Evolutionary conservation across 2,888 invertebrate genomes (phyloP), one percentile per base, ranked within the genome.

Genomic region (Drosophila greeni): DNA sequence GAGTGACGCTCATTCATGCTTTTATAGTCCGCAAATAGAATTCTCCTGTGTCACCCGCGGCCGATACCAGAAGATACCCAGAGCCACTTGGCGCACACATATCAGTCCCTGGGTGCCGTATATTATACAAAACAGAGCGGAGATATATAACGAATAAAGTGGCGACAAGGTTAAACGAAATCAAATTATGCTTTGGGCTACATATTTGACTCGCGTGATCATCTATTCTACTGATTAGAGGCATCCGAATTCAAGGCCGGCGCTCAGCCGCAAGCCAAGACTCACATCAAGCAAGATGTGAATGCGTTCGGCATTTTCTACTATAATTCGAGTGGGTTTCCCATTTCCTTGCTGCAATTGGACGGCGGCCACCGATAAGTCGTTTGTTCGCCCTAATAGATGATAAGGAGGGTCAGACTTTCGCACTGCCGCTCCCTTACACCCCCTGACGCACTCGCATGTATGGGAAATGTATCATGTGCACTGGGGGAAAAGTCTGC

Each of bases 301-400:
- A 29, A 36, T 40, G 24, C 23, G 34, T 23, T 58, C n/a, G 39
- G 18, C 14, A 45, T 29, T 40, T 40, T 20, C 37, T 16, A 29
- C 7, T 39, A 23, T 8, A 40, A 48, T 48, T 61, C 8, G 11
- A 40, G 20, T 31, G 26, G 42, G 18, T 20, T 43, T 24, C 45
- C 29, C 34, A 64, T 42, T 61, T 42, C 51, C 62, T 36, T 16
- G 18, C 40, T 45, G 59, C 66, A 51, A 6, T 43, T 36, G 51
- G n/a, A 42, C n/a, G 36, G 14, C n/a, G 29, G 29, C 8, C 18
- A 47, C 24, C 53, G 76, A 76, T 74, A 66, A 74, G 55, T 71
- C 51, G 52, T 45, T 71, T 77, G 61, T 66, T 42, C 67, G 45
- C 51, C 31, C 40, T 47, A 47, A 60, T 60, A 67, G 78, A 82